Evolutionary conservation across 2,888 invertebrate genomes (phyloP), one percentile per base, ranked within the genome.

Genomic region (Yponomeuta plumbellus): DNA sequence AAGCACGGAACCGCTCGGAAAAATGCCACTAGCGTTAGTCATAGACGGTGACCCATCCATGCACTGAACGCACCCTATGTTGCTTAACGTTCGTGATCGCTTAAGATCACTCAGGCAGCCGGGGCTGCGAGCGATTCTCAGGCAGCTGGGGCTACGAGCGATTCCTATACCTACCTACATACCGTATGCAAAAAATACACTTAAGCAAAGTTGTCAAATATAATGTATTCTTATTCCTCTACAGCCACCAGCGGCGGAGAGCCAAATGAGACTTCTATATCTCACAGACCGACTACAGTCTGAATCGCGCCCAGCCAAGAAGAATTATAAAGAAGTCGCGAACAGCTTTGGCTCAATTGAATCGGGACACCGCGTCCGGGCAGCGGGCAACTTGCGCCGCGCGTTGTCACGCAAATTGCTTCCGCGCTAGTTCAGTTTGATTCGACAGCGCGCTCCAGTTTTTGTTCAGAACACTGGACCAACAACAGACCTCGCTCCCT

Each of bases 341-440:
- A 59, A 59, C 59, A 59, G 59, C 59, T 59, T 59, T 59, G 22
- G 22, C 59, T 59, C 59, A 23, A 59, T 59, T 59, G 23, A 22
- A 59, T 59, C 22, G 11, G 22, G 59, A 21, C 59, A 23, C 23
- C 22, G 21, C 59, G 22, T 1, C 22, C 58, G 22, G 23, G 20
- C 6, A n/a, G 10, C n/a, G n/a, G 10, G 8, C 59, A 59, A 59
- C 23, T 59, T 22, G 22, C 21, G 23, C 13, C 13, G 13, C 59
- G 59, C 59, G 59, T 59, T 59, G 59, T 59, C 59, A 59, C 21
- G 59, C 59, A 59, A 59, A 59, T 59, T 59, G 59, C 13, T 20
- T 59, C 23, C 23, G 59, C 21, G 21, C 59, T 21, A 59, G 59
- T 59, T 59, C 23, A 52, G 13, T 59, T 13, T 13, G 59, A 59